Percentiles rank a stretch among this genome's conserved stretches.
Conservation (phyloP, 2,888 invertebrate species). For the Aphidoletes aphidimyza region DNA sequence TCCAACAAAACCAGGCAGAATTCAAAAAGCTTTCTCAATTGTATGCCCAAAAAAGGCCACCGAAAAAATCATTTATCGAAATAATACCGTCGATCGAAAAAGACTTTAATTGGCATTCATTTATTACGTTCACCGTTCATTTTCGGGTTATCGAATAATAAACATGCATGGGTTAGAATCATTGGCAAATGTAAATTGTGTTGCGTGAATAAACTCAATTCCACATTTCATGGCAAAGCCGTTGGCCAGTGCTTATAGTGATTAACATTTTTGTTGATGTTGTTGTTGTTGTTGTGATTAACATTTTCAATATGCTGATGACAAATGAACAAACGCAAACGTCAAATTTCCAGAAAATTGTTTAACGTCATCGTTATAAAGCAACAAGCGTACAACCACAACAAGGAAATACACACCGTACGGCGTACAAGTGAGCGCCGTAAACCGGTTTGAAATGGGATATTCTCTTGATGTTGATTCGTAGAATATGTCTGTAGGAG, state of each 20-base stretch:
- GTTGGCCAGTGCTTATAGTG: not conserved
- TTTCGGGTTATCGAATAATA: not conserved
- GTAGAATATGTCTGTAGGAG: not conserved
- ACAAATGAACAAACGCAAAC: not conserved
- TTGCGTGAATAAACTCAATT: not conserved
- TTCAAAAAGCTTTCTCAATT: no score
- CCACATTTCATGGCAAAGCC: not conserved
- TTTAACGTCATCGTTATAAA: not conserved
- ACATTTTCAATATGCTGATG: no score
- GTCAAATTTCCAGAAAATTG: not conserved
- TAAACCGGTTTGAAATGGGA: slow-evolving; percentile 28
- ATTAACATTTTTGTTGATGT: not conserved
- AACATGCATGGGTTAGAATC: not conserved
- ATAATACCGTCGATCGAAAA: no score
- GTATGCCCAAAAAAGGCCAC: not conserved
- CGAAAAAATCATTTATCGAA: not conserved
- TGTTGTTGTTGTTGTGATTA: not conserved
- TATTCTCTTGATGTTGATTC: not conserved
- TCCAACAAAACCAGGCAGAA: no score
- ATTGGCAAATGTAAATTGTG: not conserved
- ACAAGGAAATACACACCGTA: not conserved
- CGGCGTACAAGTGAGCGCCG: not conserved
- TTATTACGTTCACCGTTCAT: slow-evolving; percentile 10
- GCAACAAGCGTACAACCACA: no score
- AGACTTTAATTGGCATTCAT: not conserved